Base-by-base conservation (phyloP, 2,113 vertebrate genomes). In the Grantiella picta region DNA sequence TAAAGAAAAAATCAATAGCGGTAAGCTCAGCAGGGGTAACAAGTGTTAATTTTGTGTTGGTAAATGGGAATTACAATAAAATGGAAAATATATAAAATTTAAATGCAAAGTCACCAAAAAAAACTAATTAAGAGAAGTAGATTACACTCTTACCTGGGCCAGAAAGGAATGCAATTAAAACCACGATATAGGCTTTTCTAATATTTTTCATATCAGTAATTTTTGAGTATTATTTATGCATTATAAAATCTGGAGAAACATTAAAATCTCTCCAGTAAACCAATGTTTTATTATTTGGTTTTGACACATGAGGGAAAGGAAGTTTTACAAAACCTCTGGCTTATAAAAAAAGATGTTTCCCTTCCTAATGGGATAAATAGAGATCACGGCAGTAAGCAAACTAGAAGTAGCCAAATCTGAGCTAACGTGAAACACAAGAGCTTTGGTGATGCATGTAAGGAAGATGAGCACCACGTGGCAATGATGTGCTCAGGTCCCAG, bases 51-150 rank as follows among this genome's bases (percentile, higher is more conserved):
- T 96, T 81, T 78, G 47, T 92, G 64, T 78, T 93, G 64, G 64
- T 81, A 96, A 94, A 75, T 71, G 64, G 21, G n/a, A 91, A 90
- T 90, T 93, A 93, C 50, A 83, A 77, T 64, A 92, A 94, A 90
- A 93, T 68, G 25, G 82, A 93, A 89, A 92, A 93, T 92, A 86
- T 44, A 90, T 93, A 81, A 92, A 87, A 95, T 68, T 89, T 27
- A 94, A 95, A 92, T 80, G 87, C 38, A 25, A 85, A 91, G 66
- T 70, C 29, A 63, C 47, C 81, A 83, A 87, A 92, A 94, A 82
- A 6, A 4, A 24, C 66, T 60, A 95, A 88, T 77, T 88, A 90
- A 78, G 93, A 75, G 52, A 73, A 88, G 33, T 21, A 78, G 56
- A 31, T 90, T 72, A 66, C 38, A 75, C 1, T 22, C 31, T 90